Evolutionary conservation across 2,113 vertebrate genomes (phyloP).

Genomic region (Alces alces): DNA sequence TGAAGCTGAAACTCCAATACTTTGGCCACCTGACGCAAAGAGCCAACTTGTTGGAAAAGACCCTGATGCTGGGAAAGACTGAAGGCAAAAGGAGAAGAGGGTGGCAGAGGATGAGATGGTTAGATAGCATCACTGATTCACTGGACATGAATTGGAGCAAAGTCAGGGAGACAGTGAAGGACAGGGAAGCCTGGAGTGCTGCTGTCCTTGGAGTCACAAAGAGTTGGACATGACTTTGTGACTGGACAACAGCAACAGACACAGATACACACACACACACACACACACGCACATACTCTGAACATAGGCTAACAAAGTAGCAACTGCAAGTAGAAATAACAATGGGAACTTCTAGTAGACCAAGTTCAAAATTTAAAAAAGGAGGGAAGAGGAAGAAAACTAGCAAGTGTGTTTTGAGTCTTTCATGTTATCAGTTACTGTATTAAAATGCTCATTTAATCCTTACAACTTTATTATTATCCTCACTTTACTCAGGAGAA

Average conservation of each 20-base stretch:
- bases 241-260: neutral
- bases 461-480: neutral
- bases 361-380: neutral
- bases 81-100: neutral
- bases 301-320: neutral
- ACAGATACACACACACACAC: neutral
- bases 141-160: neutral
- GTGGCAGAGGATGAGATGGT: neutral
- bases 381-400: constrained; percentile 7
- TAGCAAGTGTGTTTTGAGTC: neutral
- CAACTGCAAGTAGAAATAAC: neutral
- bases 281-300: neutral
- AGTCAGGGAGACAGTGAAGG: neutral
- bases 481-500: neutral
- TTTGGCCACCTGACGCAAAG: neutral
- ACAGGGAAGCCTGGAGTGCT: neutral
- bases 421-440: neutral
- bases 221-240: neutral
- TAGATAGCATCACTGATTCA: neutral
- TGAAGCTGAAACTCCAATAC: neutral
- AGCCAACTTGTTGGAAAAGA: neutral
- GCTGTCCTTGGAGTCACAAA: neutral
- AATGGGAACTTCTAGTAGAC: neutral
- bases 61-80: neutral
- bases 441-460: neutral